Percentiles rank a stretch among this genome's conserved stretches.
These are phyloP conservation scores for Pristionchus entomophagus DNA, from an alignment of 2,888 invertebrate species.

Conservation along the genomic window DNA sequence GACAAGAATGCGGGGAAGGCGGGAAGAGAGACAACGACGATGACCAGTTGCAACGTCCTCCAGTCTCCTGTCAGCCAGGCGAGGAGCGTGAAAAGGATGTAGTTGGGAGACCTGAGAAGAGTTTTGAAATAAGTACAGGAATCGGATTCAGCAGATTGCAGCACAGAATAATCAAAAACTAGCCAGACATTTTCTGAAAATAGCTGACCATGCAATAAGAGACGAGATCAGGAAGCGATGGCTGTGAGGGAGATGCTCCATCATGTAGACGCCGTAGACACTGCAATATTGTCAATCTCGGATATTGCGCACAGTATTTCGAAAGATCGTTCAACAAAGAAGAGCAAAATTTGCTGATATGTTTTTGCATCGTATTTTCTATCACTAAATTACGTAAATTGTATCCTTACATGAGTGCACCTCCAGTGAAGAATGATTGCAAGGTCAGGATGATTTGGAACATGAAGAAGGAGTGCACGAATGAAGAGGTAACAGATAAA, in stretches of 20 bases:
- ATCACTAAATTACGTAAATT: not conserved
- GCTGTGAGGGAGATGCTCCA: slow-evolving; percentile 71
- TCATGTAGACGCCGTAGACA: slow-evolving; percentile 65
- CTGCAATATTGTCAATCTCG: slow-evolving; percentile 49
- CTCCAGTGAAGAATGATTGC: slow-evolving; percentile 72
- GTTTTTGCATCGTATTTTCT: not conserved
- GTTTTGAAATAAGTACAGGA: not conserved
- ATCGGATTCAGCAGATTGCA: not conserved
- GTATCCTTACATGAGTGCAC: slow-evolving; percentile 60
- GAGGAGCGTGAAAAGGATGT: slow-evolving; percentile 63
- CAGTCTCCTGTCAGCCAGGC: slow-evolving; percentile 67
- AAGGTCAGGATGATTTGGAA: slow-evolving; percentile 69
- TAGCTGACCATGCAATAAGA: slow-evolving; percentile 59
- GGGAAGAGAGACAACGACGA: slow-evolving; percentile 64
- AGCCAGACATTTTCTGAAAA: too few relatives aligned
- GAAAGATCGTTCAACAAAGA: too few relatives aligned
- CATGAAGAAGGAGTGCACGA: slow-evolving; percentile 55
- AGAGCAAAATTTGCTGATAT: too few relatives aligned
- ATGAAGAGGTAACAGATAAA: slow-evolving; percentile 53
- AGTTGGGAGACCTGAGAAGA: slow-evolving; percentile 68
- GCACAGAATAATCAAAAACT: not conserved
- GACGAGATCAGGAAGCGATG: slow-evolving; percentile 72
- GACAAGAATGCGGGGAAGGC: slow-evolving; percentile 64
- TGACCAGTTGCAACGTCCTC: slow-evolving; percentile 64
- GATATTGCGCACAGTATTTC: not conserved